Conservation (phyloP, 2,797 vertebrate genomes). For the Acrossocheilus fasciatus region DNA sequence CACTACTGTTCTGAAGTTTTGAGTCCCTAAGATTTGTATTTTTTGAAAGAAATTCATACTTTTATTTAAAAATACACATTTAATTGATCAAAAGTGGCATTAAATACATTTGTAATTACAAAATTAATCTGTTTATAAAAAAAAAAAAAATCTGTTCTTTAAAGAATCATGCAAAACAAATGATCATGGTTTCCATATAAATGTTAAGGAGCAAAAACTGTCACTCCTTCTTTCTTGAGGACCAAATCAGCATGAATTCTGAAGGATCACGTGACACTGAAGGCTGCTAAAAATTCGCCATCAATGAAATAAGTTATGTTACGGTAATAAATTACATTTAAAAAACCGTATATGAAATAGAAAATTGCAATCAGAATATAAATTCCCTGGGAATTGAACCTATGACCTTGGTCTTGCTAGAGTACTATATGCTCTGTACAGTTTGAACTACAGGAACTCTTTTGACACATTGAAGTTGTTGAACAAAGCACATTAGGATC, state of each 20-base stretch:
- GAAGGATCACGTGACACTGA: not conserved
- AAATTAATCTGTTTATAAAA: not conserved
- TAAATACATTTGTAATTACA: too few species aligned
- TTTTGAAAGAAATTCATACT: too few species aligned
- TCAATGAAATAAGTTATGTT: not conserved
- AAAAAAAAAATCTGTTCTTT: not conserved
- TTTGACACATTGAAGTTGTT: not conserved
- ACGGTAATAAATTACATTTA: not conserved
- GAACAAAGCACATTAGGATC: slow-evolving; percentile 20
- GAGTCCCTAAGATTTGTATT: too few species aligned
- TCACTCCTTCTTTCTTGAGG: not conserved
- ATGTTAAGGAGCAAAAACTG: not conserved
- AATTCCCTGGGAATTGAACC: not conserved
- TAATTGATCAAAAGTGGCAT: not conserved
- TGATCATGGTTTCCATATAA: too few species aligned
- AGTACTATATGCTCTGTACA: not conserved
- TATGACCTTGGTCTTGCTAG: not conserved
- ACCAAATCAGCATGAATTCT: not conserved
- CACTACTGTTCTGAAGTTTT: too few species aligned
- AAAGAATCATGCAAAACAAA: not conserved
- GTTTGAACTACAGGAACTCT: not conserved
- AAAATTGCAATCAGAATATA: not conserved
- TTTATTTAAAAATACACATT: not conserved
- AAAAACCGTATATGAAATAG: too few species aligned
- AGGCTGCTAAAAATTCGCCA: not conserved